These are phyloP conservation scores for Heterodera carotae DNA, from an alignment of 1,140 invertebrate species.

Conservation along the genomic window DNA sequence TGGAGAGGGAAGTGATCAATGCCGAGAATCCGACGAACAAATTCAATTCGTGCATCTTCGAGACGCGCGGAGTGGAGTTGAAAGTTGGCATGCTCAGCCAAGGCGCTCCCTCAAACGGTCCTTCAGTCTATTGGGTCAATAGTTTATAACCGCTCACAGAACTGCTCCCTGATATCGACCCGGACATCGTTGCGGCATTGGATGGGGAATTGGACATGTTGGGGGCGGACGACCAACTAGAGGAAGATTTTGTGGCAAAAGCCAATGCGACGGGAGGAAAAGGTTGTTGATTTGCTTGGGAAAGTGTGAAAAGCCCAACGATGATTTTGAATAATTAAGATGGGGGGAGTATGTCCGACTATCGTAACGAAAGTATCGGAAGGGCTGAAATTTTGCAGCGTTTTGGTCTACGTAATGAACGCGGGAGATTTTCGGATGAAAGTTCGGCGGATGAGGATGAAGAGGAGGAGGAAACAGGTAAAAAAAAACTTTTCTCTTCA, in stretches of 20 bases:
- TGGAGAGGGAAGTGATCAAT: conserved; percentile 56
- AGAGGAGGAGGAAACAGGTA: conserved; percentile 58
- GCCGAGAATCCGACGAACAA: conserved; percentile 21
- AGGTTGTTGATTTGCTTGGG: neutral
- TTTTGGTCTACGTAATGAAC: conserved; percentile 35
- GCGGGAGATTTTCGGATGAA: conserved; percentile 38
- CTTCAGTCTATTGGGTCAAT: neutral
- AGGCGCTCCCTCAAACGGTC: conserved; percentile 75
- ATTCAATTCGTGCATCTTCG: conserved; percentile 86
- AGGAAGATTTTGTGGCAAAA: conserved; percentile 44
- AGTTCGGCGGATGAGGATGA: conserved; percentile 63
- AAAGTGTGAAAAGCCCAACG: too few species aligned
- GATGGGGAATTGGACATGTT: conserved; percentile 80
- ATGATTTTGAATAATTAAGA: neutral
- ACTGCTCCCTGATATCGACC: conserved; percentile 80
- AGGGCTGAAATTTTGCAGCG: conserved; percentile 38
- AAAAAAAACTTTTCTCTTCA: conserved; percentile 4
- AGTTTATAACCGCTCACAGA: conserved; percentile 69
- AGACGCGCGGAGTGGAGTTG: conserved; percentile 80
- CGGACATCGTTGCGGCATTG: conserved; percentile 80
- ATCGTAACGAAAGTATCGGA: conserved; percentile 43
- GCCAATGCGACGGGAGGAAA: conserved; percentile 30
- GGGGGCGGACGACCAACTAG: conserved; percentile 66
- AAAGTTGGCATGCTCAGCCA: conserved; percentile 84
- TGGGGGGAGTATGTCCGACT: neutral